Evolutionary conservation across 1,140 invertebrate genomes (phyloP).

Genomic region (Pristionchus pacificus): DNA sequence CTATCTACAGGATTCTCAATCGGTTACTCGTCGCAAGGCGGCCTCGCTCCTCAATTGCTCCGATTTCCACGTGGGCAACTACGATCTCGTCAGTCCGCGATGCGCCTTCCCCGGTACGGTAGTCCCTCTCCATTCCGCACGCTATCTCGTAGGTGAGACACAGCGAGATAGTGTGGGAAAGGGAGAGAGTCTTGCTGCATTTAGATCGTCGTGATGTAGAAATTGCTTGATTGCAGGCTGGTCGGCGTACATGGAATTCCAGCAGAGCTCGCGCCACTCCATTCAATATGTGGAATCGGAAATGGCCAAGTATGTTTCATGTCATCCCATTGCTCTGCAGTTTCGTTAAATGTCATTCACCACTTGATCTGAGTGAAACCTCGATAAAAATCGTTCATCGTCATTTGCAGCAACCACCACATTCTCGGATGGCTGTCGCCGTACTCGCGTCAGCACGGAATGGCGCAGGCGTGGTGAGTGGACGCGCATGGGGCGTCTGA

Average conservation of each 20-base stretch:
- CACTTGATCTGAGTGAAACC: no score
- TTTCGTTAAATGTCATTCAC: no score
- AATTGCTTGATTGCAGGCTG: constrained; percentile 16
- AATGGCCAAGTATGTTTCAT: neutral
- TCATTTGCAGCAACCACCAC: constrained; percentile 25
- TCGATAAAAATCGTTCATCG: no score
- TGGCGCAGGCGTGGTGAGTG: constrained; percentile 27
- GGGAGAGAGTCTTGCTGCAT: constrained; percentile 13
- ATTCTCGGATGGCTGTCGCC: constrained; percentile 25
- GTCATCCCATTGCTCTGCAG: no score
- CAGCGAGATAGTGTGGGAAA: neutral
- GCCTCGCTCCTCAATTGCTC: constrained; percentile 6
- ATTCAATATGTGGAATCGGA: constrained; percentile 15
- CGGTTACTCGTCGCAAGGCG: constrained; percentile 3
- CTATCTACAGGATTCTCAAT: no score
- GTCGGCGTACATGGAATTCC: constrained; percentile 12
- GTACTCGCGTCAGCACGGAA: constrained; percentile 21
- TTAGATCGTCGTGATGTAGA: constrained; percentile 9
- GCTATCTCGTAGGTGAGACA: neutral
- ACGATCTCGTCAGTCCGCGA: constrained; percentile 17
- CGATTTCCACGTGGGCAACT: constrained; percentile 10
- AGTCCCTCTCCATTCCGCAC: neutral
- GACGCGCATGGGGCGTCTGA: no score
- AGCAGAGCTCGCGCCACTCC: neutral
- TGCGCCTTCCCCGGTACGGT: constrained; percentile 12